Evolutionary conservation across 92 coral and sea anemone genomes (phyloP).

Genomic region (Epizoanthus rinbou): DNA sequence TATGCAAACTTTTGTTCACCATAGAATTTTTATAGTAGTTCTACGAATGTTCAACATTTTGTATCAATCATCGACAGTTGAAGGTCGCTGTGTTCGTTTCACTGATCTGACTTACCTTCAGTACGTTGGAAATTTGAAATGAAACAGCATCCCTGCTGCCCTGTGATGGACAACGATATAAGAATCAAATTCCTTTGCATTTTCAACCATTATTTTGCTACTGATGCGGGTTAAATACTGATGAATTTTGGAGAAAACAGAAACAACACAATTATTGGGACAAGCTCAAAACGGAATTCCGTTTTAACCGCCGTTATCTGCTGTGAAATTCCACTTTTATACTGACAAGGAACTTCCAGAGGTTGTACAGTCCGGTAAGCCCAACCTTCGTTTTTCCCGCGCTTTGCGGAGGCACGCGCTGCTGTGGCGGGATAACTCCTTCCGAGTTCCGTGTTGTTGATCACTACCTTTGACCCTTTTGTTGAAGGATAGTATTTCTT

Average conservation of each 20-base stretch:
- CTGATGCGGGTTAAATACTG: no score
- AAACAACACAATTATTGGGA: no score
- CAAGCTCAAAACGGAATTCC: no score
- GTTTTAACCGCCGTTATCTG: not conserved
- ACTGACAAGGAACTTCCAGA: no score
- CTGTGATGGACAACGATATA: not conserved
- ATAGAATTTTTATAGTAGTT: constrained; percentile 39
- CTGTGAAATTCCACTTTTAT: not conserved
- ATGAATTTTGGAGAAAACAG: no score
- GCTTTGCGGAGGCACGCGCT: constrained; percentile 4
- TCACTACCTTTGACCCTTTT: no score
- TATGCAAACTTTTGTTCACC: constrained; percentile 47
- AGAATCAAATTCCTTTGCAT: constrained; percentile 39
- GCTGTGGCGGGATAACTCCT: no score
- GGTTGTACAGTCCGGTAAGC: not conserved
- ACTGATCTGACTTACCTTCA: not conserved
- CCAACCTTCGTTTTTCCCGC: constrained; percentile 3
- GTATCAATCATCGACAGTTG: constrained; percentile 29
- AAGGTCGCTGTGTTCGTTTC: constrained; percentile 9
- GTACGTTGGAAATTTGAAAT: no score
- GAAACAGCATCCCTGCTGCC: no score
- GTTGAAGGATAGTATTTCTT: no score
- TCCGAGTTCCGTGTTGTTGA: no score
- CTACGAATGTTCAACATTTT: constrained; percentile 42
- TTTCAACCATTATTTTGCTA: not conserved